These are phyloP conservation scores for Oegoconia quadripuncta DNA, from an alignment of 2,888 invertebrate genomes.

Conservation along the genomic window DNA sequence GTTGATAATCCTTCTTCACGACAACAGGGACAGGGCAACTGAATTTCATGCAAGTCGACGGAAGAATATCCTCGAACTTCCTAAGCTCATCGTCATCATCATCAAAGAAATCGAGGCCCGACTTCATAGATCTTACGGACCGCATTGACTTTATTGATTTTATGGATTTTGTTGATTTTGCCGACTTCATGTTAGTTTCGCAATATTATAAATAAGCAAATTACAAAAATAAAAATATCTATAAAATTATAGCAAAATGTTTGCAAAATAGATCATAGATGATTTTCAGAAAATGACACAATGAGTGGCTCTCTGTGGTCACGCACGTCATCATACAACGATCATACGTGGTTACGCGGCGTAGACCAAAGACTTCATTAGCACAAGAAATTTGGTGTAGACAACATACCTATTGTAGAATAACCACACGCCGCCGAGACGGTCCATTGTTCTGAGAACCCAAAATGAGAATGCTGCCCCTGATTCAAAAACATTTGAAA, in stretches of 20 bases:
- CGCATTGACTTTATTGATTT: slow-evolving; percentile 23
- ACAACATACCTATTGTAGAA: too few species aligned
- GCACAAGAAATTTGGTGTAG: too few species aligned
- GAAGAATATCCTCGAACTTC: slow-evolving; percentile 28
- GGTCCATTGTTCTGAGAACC: too few species aligned
- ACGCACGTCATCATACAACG: too few species aligned
- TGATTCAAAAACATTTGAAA: too few species aligned
- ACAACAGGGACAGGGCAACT: slow-evolving; percentile 26
- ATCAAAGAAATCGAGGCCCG: slow-evolving; percentile 3
- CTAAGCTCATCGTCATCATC: slow-evolving; percentile 13
- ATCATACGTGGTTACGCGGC: too few species aligned
- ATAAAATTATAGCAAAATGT: slow-evolving; percentile 8
- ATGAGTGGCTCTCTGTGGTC: too few species aligned
- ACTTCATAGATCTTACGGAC: slow-evolving; percentile 19
- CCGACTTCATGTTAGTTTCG: slow-evolving; percentile 15
- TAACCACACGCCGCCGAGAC: too few species aligned
- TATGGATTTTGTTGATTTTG: slow-evolving; percentile 13
- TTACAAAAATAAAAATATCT: slow-evolving; percentile 4
- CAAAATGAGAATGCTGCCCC: too few species aligned
- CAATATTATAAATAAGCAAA: slow-evolving; percentile 5
- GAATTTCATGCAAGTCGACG: slow-evolving; percentile 27
- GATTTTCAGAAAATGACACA: too few species aligned
- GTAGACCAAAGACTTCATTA: too few species aligned
- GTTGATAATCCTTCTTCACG: slow-evolving; percentile 28
- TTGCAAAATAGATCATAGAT: too few species aligned